These are phyloP conservation scores for Corydoras sp. DNA, from an alignment of 2,113 vertebrate genomes.

Conservation along the genomic window DNA sequence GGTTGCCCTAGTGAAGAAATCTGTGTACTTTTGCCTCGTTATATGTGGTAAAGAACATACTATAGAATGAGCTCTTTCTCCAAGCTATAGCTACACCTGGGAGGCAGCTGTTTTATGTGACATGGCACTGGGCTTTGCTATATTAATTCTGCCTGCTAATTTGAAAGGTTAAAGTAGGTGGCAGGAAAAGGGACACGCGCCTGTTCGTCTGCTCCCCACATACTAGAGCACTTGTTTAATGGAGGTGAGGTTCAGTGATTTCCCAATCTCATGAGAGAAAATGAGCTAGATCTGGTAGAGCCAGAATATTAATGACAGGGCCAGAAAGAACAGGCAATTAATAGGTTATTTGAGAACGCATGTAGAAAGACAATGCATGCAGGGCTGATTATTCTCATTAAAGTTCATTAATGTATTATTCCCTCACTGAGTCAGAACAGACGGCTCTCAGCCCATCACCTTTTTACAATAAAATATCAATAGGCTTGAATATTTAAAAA, in stretches of 20 bases:
- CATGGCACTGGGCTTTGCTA: slow-evolving; percentile 43
- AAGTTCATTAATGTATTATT: slow-evolving; percentile 44
- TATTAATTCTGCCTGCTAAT: slow-evolving; percentile 60
- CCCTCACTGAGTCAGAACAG: slow-evolving; percentile 38
- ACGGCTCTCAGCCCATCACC: slow-evolving; percentile 31
- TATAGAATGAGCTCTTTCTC: slow-evolving; percentile 24
- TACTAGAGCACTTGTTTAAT: slow-evolving; percentile 42
- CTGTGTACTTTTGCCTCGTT: neutral
- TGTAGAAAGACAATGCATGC: slow-evolving; percentile 13
- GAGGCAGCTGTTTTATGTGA: slow-evolving; percentile 53
- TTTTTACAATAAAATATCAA: too few species aligned
- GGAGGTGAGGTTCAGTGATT: slow-evolving; percentile 44
- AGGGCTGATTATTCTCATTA: slow-evolving; percentile 39
- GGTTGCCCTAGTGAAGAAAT: neutral
- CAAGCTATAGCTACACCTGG: slow-evolving; percentile 43
- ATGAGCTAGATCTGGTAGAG: slow-evolving; percentile 3
- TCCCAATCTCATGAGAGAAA: slow-evolving; percentile 21
- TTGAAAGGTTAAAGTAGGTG: slow-evolving; percentile 61
- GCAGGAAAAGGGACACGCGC: slow-evolving; percentile 36
- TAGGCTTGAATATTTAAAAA: too few species aligned
- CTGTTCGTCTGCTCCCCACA: slow-evolving; percentile 41
- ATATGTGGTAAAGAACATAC: slow-evolving; percentile 9
- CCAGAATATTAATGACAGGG: slow-evolving; percentile 43
- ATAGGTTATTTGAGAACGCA: slow-evolving; percentile 50
- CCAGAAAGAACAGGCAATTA: slow-evolving; percentile 40